Percentiles rank a stretch among this genome's conserved stretches.
phyloP scores from a whole-genome alignment of 2,888 invertebrate species.

The Limnephilus marmoratus region DNA sequence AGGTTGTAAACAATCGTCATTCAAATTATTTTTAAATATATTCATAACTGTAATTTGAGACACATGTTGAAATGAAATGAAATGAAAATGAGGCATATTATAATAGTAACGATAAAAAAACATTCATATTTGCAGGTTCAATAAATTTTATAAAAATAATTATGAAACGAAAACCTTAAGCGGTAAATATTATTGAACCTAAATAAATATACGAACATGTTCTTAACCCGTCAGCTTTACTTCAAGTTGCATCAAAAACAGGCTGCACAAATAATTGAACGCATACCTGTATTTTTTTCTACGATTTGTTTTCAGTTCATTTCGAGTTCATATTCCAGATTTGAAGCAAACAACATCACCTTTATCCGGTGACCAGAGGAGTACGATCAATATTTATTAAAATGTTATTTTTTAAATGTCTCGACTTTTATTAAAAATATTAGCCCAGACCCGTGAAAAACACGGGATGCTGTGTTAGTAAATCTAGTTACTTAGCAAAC shows the following conservation, averaged over 20 bases:
- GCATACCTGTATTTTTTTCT: conserved; percentile 2
- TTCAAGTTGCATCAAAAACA: conserved; percentile 39
- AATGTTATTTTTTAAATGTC: too few relatives aligned
- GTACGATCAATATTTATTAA: background rate
- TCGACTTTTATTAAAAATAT: too few relatives aligned
- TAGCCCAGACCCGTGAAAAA: too few relatives aligned
- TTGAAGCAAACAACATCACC: conserved; percentile 24
- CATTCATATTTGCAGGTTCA: background rate
- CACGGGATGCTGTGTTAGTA: too few relatives aligned
- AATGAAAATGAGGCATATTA: background rate
- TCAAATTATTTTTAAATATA: too few relatives aligned
- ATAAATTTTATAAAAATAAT: background rate
- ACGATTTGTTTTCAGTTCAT: conserved; percentile 31
- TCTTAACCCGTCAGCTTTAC: background rate
- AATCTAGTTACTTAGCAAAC: too few relatives aligned
- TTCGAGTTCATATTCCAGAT: background rate
- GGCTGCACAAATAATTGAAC: conserved; percentile 21
- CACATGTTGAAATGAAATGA: too few relatives aligned
- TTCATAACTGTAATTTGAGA: background rate
- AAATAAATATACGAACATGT: conserved; percentile 12
- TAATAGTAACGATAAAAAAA: background rate
- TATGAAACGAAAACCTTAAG: background rate
- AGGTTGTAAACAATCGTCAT: too few relatives aligned
- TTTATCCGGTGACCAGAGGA: conserved; percentile 15
- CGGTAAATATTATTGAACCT: conserved; percentile 19